Percentiles rank a stretch among this genome's conserved stretches.
Evolutionary conservation across 1,140 invertebrate species (phyloP).

Genomic region (Ptiloglossa arizonensis): DNA sequence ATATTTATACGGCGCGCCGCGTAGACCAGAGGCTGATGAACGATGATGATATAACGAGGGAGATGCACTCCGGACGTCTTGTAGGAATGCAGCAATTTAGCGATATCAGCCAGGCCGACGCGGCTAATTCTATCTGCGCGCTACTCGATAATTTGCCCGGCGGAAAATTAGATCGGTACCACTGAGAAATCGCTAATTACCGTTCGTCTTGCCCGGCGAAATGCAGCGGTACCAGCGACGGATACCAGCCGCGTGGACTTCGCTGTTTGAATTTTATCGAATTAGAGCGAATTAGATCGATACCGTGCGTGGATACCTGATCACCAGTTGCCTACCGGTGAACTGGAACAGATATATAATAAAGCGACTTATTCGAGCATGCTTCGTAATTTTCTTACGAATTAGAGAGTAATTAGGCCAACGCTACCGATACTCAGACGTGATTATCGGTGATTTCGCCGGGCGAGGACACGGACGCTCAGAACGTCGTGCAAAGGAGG

Average conservation of each 20-base stretch:
- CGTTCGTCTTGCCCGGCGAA: not conserved
- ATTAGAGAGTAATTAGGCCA: conserved; percentile 12
- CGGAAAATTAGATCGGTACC: conserved; percentile 52
- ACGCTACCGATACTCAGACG: not conserved
- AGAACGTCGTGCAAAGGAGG: not conserved
- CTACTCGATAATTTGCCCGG: conserved; percentile 60
- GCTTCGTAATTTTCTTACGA: conserved; percentile 4
- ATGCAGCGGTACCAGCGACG: no score
- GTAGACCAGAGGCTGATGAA: conserved; percentile 58
- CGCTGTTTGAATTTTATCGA: conserved; percentile 23
- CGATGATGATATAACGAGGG: conserved; percentile 59
- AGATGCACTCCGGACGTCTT: conserved; percentile 61
- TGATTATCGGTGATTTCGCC: not conserved
- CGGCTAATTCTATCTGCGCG: conserved; percentile 61
- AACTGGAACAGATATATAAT: conserved; percentile 13
- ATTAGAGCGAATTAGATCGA: conserved; percentile 29
- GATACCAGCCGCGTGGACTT: not conserved
- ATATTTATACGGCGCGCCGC: conserved; percentile 56
- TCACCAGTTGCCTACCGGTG: not conserved
- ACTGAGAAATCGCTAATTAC: conserved; percentile 52
- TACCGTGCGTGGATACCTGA: not conserved
- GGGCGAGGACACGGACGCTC: not conserved
- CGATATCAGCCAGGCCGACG: conserved; percentile 56
- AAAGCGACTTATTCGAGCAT: conserved; percentile 4
- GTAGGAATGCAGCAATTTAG: conserved; percentile 66